These are phyloP conservation scores for Synanthedon tipuliformis DNA, from an alignment of 2,888 invertebrate genomes.

Conservation along the genomic window DNA sequence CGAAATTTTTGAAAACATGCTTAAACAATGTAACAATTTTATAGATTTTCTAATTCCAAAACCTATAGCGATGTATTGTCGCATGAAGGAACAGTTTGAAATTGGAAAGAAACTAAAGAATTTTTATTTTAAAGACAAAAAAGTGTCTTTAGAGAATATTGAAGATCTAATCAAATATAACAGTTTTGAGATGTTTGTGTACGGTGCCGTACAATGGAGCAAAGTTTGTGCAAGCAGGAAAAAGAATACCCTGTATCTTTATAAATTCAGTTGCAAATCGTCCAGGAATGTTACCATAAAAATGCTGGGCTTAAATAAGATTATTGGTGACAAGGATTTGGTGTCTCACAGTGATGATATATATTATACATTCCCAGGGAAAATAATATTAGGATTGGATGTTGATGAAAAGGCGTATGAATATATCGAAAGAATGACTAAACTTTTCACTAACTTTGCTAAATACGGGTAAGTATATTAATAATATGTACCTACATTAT, in stretches of 20 bases:
- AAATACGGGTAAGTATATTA: conserved; percentile 4
- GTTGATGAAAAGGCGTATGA: conserved; percentile 3
- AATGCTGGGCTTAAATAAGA: neutral
- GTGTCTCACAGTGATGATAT: conserved; percentile 10
- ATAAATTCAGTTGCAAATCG: conserved; percentile 8
- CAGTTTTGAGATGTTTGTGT: conserved; percentile 3
- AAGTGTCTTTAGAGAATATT: conserved; percentile 4
- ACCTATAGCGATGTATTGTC: conserved; percentile 9
- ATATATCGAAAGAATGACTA: conserved; percentile 7
- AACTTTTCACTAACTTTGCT: conserved; percentile 11
- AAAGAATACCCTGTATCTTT: conserved; percentile 7
- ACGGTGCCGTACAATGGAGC: conserved; percentile 4
- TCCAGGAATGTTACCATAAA: conserved; percentile 8
- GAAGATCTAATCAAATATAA: conserved; percentile 1
- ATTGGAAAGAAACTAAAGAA: conserved; percentile 7
- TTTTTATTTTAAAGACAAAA: conserved; percentile 7
- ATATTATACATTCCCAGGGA: conserved; percentile 5
- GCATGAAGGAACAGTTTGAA: conserved; percentile 4
- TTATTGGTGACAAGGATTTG: conserved; percentile 1
- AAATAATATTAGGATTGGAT: conserved; percentile 1
- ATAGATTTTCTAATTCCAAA: conserved; percentile 10
- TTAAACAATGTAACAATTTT: conserved; percentile 33
- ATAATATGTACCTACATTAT: no score
- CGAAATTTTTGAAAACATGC: conserved; percentile 56
- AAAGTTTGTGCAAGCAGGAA: conserved; percentile 3